Evolutionary conservation across 2,888 invertebrate species (phyloP), one percentile per base, ranked within the genome.

Genomic region (Patella depressa): DNA sequence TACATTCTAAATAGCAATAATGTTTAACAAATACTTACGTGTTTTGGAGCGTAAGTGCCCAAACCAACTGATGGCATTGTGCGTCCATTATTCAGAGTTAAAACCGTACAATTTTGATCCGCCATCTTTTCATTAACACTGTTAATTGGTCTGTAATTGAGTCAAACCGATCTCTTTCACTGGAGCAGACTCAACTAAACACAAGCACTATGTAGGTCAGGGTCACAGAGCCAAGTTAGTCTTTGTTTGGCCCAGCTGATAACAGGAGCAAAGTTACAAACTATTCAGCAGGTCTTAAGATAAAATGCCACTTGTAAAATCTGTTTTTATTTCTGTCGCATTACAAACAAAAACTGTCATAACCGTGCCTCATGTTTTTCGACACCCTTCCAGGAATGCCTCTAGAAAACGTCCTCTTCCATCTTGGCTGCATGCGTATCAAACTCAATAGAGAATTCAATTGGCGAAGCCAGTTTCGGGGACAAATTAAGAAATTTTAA

Each of bases 11-110:
- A 45, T 45, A 45, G 45, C 45, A n/a, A 71, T 54, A 72, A 53
- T 74, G 14, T 15, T 45, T 24, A 29, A 11, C 45, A 34, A 55
- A 73, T 59, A 78, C 78, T 77, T 84, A 88, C 88, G 81, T 87
- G 82, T 79, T 83, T 83, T 1, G 87, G 87, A 7, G 87, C 87
- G 75, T 85, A 86, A 12, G 88, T 88, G 24, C 88, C 88, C 69
- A 88, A 81, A 19, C 87, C 88, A 53, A 88, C 53, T 2, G 83
- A 84, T 57, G 87, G 86, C 82, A 88, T 85, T 34, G 75, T 74
- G 71, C 82, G 74, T 15, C 88, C 88, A 75, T 85, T 86, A 72
- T 81, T 79, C 53, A 86, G 76, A 4, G 79, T 81, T 59, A 86
- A 79, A 17, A 70, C 76, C 71, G 81, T 81, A 29, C 78, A 75